phyloP scores from a whole-genome alignment of 2,797 vertebrate genomes.

The Perodicticus potto region DNA sequence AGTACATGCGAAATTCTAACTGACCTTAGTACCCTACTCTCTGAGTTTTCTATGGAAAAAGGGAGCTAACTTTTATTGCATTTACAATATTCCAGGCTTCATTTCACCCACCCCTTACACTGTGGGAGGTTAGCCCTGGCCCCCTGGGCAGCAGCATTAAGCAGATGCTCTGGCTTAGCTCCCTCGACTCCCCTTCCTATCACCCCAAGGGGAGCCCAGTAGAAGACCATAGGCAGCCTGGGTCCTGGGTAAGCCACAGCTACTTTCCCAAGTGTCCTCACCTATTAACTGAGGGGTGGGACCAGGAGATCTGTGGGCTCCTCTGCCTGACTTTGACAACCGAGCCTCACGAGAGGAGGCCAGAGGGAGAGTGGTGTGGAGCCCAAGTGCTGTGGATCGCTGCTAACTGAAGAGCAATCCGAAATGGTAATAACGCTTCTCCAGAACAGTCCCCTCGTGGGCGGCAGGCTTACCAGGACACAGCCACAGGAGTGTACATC shows the following conservation, averaged over 20 bases:
- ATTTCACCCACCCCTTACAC: not conserved
- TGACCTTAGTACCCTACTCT: not conserved
- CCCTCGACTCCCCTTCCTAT: not conserved
- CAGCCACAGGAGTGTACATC: accelerated
- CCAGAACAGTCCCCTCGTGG: not conserved
- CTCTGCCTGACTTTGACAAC: not conserved
- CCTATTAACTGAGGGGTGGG: not conserved
- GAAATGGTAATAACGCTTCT: not conserved
- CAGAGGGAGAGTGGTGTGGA: not conserved
- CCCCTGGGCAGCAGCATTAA: not conserved
- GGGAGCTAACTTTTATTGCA: not conserved
- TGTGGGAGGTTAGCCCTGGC: not conserved
- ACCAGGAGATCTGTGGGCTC: no score
- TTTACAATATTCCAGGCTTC: not conserved
- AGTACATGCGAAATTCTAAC: not conserved
- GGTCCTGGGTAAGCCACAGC: not conserved
- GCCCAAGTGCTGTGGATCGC: not conserved
- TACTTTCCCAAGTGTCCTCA: not conserved
- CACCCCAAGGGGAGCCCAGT: not conserved
- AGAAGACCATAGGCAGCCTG: not conserved
- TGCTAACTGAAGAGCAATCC: not conserved
- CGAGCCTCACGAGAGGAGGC: not conserved
- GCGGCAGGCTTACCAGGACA: not conserved
- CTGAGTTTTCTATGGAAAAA: not conserved
- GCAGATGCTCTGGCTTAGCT: not conserved